phyloP scores from a whole-genome alignment of 2,113 vertebrate species.

The Mustela nigripes region DNA sequence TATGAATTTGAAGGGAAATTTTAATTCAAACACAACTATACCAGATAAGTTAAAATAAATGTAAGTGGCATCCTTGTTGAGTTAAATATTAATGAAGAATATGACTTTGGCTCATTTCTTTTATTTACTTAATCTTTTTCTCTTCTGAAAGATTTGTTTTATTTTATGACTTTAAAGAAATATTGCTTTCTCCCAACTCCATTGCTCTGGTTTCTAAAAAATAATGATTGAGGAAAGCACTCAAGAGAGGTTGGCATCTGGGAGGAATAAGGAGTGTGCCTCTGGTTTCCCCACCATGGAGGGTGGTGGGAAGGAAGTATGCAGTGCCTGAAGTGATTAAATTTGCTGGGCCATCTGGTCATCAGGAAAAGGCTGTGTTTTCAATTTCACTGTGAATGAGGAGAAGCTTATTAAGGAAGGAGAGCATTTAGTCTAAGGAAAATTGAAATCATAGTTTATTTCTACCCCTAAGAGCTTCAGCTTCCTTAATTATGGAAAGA shows the following conservation, averaged over 20 bases:
- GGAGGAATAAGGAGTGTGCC: conserved; percentile 62
- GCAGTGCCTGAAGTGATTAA: conserved; percentile 70
- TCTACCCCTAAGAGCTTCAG: conserved; percentile 31
- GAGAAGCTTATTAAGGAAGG: conserved; percentile 72
- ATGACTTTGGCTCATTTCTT: conserved; percentile 61
- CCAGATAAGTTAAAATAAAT: conserved; percentile 10
- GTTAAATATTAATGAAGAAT: conserved; percentile 63
- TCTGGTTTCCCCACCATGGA: conserved; percentile 3
- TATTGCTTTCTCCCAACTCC: conserved; percentile 4
- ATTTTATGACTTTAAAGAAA: conserved; percentile 55
- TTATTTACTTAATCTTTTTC: conserved; percentile 17
- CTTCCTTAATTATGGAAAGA: conserved; percentile 14
- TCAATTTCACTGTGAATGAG: conserved; percentile 74
- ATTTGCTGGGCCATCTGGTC: conserved; percentile 77
- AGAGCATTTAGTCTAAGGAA: conserved; percentile 63
- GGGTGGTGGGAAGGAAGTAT: conserved; percentile 56
- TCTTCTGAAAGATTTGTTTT: conserved; percentile 47
- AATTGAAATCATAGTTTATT: conserved; percentile 51
- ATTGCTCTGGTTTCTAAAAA: conserved; percentile 54
- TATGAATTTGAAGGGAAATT: conserved; percentile 46
- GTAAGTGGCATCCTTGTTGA: conserved; percentile 39
- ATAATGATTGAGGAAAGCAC: conserved; percentile 12
- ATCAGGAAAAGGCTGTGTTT: conserved; percentile 76
- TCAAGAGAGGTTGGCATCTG: conserved; percentile 57
- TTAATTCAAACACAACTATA: not conserved